phyloP scores from a whole-genome alignment of 2,888 invertebrate genomes.

The Stomorhina lunata region DNA sequence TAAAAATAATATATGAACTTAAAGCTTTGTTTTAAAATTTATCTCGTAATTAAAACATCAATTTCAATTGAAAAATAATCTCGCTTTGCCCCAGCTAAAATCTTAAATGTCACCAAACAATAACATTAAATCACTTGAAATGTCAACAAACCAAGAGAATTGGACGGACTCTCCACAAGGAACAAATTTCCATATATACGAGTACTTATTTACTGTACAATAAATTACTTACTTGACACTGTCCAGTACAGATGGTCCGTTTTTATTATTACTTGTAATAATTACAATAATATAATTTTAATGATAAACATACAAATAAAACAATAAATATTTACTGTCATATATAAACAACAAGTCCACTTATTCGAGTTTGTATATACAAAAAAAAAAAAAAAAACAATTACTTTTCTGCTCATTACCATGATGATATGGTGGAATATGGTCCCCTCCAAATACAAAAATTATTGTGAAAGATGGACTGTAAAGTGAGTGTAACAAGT shows the following conservation, averaged over 20 bases:
- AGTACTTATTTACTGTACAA: neutral
- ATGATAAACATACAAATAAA: constrained; percentile 34
- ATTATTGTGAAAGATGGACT: constrained; percentile 12
- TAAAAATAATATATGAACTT: too few relatives aligned
- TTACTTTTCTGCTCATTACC: constrained; percentile 40
- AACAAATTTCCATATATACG: constrained; percentile 29
- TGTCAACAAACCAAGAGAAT: constrained; percentile 72
- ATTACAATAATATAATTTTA: constrained; percentile 73
- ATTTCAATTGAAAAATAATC: constrained; percentile 56
- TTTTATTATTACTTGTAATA: constrained; percentile 51
- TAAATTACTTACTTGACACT: constrained; percentile 53
- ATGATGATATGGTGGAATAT: constrained; percentile 39
- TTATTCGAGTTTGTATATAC: neutral
- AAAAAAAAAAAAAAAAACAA: neutral
- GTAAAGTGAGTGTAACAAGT: constrained; percentile 27
- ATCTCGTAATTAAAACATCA: constrained; percentile 44
- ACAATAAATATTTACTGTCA: constrained; percentile 57
- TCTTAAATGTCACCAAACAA: constrained; percentile 70
- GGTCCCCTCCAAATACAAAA: constrained; percentile 27
- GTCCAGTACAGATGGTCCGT: constrained; percentile 74
- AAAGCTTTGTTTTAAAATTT: neutral
- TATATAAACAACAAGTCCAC: constrained; percentile 55
- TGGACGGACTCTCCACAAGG: constrained; percentile 12
- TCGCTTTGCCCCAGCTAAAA: constrained; percentile 22
- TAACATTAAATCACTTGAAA: constrained; percentile 79